phyloP scores from a whole-genome alignment of 2,113 vertebrate genomes.

The Pontoporia blainvillei region DNA sequence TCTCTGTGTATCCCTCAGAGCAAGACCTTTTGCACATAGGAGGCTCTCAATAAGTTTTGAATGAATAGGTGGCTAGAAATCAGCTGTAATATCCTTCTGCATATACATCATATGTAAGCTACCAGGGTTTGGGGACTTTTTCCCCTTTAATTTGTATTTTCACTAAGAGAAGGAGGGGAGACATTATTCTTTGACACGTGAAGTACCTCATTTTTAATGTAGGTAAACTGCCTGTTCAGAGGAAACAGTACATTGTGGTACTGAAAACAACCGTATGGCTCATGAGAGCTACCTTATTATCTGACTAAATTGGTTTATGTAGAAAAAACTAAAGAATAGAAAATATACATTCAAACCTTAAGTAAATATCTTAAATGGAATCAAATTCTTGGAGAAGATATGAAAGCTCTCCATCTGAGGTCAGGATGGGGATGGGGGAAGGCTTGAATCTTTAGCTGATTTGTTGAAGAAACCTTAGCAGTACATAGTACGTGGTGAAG shows the following conservation, averaged over 20 bases:
- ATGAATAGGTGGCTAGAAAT: neutral
- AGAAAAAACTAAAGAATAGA: neutral
- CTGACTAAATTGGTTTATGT: neutral
- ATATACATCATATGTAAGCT: neutral
- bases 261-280: neutral
- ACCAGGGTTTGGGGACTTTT: neutral
- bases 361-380: neutral
- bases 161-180: neutral
- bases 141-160: neutral
- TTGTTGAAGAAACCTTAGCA: conserved; percentile 14
- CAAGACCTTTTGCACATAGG: neutral
- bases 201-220: neutral
- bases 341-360: neutral
- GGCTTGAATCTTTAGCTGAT: conserved; percentile 17
- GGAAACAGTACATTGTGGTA: neutral
- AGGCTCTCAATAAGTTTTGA: neutral
- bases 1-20: neutral
- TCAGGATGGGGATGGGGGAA: neutral
- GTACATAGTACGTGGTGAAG: neutral
- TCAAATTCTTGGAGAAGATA: neutral
- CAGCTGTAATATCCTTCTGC: neutral
- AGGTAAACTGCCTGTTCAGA: neutral
- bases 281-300: neutral
- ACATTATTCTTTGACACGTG: neutral
- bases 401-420: neutral